A percentile compares a stretch with the other conserved stretches of the same genome.
Conservation (phyloP, 2,113 vertebrate genomes). For the Arenaria interpres region DNA sequence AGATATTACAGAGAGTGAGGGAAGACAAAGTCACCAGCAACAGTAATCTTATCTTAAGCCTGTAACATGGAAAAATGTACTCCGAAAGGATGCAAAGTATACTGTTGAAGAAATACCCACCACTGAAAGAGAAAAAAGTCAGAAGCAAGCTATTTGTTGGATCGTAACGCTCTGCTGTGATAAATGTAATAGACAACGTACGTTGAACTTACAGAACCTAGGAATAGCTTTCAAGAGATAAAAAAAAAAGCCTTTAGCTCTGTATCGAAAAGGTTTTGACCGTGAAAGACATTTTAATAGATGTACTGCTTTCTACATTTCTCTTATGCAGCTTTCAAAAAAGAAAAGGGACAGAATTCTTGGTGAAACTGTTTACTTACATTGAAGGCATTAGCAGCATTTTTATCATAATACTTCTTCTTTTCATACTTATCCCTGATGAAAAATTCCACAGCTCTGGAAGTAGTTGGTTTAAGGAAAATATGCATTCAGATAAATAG, state of each 20-base stretch:
- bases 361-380: slow-evolving; percentile 81
- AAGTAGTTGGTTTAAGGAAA: slow-evolving; percentile 82
- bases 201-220: background rate
- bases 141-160: background rate
- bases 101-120: background rate
- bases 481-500: background rate
- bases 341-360: background rate
- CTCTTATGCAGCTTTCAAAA: background rate
- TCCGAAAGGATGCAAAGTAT: background rate
- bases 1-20: background rate
- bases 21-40: background rate
- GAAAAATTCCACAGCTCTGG: slow-evolving; percentile 98
- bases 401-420: slow-evolving; percentile 96
- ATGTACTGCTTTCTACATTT: background rate
- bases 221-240: background rate
- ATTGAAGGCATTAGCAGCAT: slow-evolving; percentile 78
- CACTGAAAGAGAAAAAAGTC: background rate
- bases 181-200: background rate
- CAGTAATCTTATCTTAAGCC: background rate
- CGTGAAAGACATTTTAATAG: background rate
- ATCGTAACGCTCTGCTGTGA: background rate
- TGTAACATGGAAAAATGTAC: background rate
- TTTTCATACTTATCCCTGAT: slow-evolving; percentile 99
- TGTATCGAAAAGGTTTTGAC: background rate
- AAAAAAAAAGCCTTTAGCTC: background rate